phyloP scores from a whole-genome alignment of 2,113 vertebrate species.

The Bubalus kerabau region DNA sequence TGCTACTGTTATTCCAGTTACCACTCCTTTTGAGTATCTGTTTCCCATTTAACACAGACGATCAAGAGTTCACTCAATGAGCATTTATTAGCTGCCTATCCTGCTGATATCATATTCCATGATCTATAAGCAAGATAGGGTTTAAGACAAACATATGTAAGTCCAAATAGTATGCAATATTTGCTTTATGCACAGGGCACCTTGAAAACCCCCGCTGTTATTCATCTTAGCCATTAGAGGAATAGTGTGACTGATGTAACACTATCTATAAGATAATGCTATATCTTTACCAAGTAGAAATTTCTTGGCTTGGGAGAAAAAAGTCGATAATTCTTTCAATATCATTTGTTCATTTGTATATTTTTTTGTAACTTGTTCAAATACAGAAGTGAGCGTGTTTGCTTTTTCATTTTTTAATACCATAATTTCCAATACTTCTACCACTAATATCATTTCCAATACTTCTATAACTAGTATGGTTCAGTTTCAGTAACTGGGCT shows the following conservation, averaged over 20 bases:
- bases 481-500: neutral
- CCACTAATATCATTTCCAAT: neutral
- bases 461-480: neutral
- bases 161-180: neutral
- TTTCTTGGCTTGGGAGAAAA: neutral
- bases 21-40: neutral
- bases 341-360: neutral
- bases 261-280: neutral
- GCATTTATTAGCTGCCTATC: neutral
- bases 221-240: neutral
- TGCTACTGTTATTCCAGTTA: neutral
- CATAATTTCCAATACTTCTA: neutral
- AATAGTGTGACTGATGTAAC: neutral
- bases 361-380: neutral
- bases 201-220: neutral
- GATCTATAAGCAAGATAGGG: neutral
- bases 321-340: neutral
- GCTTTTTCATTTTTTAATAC: neutral
- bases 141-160: neutral
- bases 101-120: neutral
- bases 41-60: neutral
- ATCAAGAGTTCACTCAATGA: neutral
- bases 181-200: neutral
- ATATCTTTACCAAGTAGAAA: neutral
- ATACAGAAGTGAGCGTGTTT: neutral